These are phyloP conservation scores for Chondrosia reniformis DNA, from an alignment of 37 sponge, comb jelly and placozoan genomes.

Conservation along the genomic window DNA sequence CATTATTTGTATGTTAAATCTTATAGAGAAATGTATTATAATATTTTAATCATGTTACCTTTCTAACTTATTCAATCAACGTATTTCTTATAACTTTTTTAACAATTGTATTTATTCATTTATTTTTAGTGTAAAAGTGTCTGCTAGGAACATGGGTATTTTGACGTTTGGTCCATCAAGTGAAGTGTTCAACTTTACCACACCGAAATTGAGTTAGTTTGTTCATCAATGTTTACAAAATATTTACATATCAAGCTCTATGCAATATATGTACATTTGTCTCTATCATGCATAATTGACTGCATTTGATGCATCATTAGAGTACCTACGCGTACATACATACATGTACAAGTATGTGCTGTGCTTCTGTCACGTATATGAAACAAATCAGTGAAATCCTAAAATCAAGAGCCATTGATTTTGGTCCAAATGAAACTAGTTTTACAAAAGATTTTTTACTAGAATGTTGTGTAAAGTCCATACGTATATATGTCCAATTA, in stretches of 20 bases:
- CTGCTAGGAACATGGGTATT: not conserved
- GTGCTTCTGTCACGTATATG: not conserved
- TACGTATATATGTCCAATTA: not conserved
- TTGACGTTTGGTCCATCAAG: not conserved
- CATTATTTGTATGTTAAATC: not conserved
- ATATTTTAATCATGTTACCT: too few species aligned
- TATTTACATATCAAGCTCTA: too few species aligned
- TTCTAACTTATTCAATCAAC: too few species aligned
- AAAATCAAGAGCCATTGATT: too few species aligned
- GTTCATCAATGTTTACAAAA: too few species aligned
- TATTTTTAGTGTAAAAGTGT: not conserved
- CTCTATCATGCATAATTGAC: not conserved
- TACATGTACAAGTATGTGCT: not conserved
- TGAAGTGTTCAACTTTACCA: not conserved
- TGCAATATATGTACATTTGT: too few species aligned
- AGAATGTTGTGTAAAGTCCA: not conserved
- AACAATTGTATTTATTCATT: too few species aligned
- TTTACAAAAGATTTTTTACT: too few species aligned
- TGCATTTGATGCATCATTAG: not conserved
- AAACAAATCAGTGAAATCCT: too few species aligned
- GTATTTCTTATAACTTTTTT: too few species aligned
- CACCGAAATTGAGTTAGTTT: not conserved
- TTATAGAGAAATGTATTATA: too few species aligned
- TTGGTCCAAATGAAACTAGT: too few species aligned
- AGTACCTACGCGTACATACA: not conserved